A percentile compares a stretch with the other conserved stretches of the same genome.
Conservation (phyloP, 2,888 invertebrate genomes). For the Pristionchus maxplancki region DNA sequence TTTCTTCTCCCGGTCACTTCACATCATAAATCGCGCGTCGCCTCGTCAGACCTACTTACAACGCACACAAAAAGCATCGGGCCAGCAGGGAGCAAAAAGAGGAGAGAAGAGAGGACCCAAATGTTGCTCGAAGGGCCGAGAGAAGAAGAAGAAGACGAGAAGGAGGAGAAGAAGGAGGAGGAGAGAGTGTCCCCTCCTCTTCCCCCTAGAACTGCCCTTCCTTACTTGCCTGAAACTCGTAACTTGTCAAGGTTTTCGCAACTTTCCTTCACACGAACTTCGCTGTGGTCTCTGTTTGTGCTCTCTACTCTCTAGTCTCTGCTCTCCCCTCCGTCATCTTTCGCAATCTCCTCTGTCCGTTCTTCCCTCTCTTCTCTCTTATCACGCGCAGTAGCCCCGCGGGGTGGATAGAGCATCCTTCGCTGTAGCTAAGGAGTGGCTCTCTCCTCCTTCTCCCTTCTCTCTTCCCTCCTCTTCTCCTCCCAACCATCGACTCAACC, state of each 20-base stretch:
- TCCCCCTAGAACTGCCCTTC: background rate
- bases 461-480: background rate
- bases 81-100: background rate
- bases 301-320: conserved; percentile 26
- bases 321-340: background rate
- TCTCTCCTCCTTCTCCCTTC: background rate
- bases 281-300: background rate
- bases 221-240: background rate
- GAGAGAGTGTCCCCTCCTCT: background rate
- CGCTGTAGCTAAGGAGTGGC: background rate
- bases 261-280: no score
- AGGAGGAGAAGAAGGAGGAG: background rate
- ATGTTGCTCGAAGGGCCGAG: conserved; percentile 13
- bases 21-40: conserved; percentile 4
- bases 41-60: background rate
- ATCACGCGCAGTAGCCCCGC: background rate
- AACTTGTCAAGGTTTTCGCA: background rate
- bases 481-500: background rate
- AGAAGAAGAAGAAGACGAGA: background rate
- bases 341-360: background rate
- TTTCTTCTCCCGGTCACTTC: background rate
- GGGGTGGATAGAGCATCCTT: background rate
- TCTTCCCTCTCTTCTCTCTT: background rate
- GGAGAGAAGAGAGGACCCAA: background rate
- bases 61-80: background rate